Base-by-base conservation (phyloP, 2,797 vertebrate species). In the Sebastes umbrosus region DNA sequence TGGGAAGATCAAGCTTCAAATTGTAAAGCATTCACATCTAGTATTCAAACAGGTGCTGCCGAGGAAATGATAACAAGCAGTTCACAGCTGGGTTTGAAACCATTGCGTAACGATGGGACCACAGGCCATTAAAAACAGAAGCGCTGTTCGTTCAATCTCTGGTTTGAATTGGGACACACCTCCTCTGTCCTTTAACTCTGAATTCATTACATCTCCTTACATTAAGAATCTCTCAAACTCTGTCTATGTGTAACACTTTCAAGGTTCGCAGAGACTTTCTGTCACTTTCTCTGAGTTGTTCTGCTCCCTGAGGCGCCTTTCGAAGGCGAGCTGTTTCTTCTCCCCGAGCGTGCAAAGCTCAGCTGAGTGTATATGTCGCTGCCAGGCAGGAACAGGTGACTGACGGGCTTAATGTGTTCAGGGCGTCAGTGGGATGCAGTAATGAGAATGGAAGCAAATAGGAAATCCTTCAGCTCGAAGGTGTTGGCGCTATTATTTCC, bases 381-480 rank as follows among this genome's bases (percentile, higher is more conserved):
- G 65, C 27, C 6, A 68, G 63, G 62, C 80, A 29, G 32, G n/a
- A 71, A 22, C 43, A 70, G 67, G 22, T 87, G 85, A 92, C 80
- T 92, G 88, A 84, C 83, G 59, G 83, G 59, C 39, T 39, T 84
- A 72, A 82, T 85, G 66, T 69, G 75, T 57, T 68, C 59, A 25
- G 43, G 73, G 73, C 22, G 25, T 85, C 74, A 8, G 69, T 27
- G 74, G 64, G 57, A 70, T 29, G 27, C 75, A 57, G 31, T 80
- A 77, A 79, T 85, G 84, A 83, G 74, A 72, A 80, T 31, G 39
- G 54, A 72, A 59, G 72, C 29, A 64, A 75, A 75, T 13, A 14
- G 11, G 52, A 78, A 83, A 75, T 66, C 73, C 80, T 75, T 64
- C 63, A 31, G 52, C 59, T 69, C 24, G 9, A 1, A 64, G 62